Evolutionary conservation across 2,113 vertebrate species (phyloP), one percentile per base, ranked within the genome.

Genomic region (Percopsis transmontana): DNA sequence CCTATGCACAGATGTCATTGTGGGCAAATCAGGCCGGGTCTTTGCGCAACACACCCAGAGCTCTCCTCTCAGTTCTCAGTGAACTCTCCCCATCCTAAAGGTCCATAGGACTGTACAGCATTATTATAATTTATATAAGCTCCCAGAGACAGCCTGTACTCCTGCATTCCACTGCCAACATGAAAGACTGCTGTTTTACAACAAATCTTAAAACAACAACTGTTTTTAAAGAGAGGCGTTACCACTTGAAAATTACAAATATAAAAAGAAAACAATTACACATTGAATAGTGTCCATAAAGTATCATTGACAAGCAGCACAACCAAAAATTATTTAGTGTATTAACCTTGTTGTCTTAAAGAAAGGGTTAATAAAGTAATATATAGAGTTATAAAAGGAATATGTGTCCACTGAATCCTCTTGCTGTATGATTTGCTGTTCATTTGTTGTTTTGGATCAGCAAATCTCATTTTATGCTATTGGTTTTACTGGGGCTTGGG

Each of bases 101-200:
- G 48, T 62, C 39, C 27, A 33, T 33, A 33, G 9, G n/a, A 39
- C 42, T 21, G 53, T 47, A 20, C 55, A 70, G 48, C 51, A n/a
- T 84, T 51, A 65, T 79, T 79, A 73, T 64, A 55, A 24, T 70
- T 68, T 62, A 70, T 59, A 48, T 44, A 45, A 61, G 50, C 59
- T 65, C 58, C 54, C 54, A 40, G 5, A n/a, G 44, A 62, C 57
- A 19, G 13, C 39, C 56, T 39, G 33, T n/a, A 2, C 27, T 33
- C 5, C 0, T 23, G 54, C 44, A 71, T 72, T 82, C 53, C 64
- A 11, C 41, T 48, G 41, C 14, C 13, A n/a, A 44, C 27, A 61
- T 57, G 10, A 27, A 81, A 51, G 62, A 41, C 15, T 24, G 16
- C 41, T 40, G n/a, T 66, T 66, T 76, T 58, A 70, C 44, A 56